Evolutionary conservation across 2,113 vertebrate genomes (phyloP), one percentile per base, ranked within the genome.

Genomic region (Atherinomorus stipes): DNA sequence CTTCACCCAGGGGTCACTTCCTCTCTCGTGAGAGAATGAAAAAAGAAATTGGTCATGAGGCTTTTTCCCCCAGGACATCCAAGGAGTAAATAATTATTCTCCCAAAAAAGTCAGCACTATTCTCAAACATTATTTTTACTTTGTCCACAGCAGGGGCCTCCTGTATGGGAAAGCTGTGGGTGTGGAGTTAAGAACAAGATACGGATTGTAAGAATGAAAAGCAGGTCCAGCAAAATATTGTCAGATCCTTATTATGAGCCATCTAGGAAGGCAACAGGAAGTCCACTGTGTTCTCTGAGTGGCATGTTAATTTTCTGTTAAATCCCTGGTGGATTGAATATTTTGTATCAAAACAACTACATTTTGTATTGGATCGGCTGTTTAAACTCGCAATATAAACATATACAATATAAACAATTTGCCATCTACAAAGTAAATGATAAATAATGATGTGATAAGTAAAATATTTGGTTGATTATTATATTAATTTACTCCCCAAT

Each of bases 101-200:
- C 25, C 98, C 98, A 31, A 99, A 99, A 91, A 99, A 97, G 91
- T 99, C 98, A 0, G 94, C 92, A 89, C 95, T 92, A 79, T 95
- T 95, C 80, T 95, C 94, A 84, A 99, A 98, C 0, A 94, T 95
- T 93, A 99, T 94, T 88, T 94, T 97, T 85, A 99, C 87, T 87
- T 86, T 96, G 23, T 96, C 94, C 73, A 95, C 89, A 19, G 83
- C 79, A 45, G 90, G 85, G 0, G 88, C 88, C 80, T 94, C 92
- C 51, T 94, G 87, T 88, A 97, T 92, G 81, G 93, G 91, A 94
- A 99, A 99, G 26, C 88, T 96, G 93, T 99, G 92, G 93, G 91
- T 64, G 2, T 66, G 68, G 62, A 83, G 90, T 91, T 92, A 92
- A 97, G 95, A 94, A 87, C 59, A 86, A 85, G 63, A 90, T 88